These are phyloP conservation scores for Sebastes dallii DNA, from an alignment of 2,797 vertebrate species.

Conservation along the genomic window DNA sequence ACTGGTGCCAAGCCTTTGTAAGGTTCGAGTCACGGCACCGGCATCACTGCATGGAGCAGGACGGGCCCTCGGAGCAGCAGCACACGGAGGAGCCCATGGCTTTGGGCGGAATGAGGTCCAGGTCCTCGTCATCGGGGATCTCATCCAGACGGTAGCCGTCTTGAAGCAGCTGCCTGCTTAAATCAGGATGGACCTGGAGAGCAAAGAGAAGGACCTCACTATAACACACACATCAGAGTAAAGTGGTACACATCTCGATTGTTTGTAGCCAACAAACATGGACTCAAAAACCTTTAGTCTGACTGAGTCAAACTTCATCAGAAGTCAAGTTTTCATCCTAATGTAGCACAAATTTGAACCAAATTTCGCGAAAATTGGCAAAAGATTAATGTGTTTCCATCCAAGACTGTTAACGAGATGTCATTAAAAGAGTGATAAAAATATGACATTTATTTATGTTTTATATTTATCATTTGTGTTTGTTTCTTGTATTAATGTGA, in stretches of 20 bases:
- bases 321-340: neutral
- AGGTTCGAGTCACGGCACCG: neutral
- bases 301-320: neutral
- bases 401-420: no score
- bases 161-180: constrained; percentile 92
- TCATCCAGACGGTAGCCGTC: constrained; percentile 97
- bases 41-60: constrained; percentile 88
- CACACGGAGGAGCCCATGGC: constrained; percentile 87
- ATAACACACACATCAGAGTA: neutral
- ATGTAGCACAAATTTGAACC: neutral
- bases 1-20: constrained; percentile 12
- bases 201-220: neutral
- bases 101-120: constrained; percentile 97
- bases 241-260: neutral
- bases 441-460: no score
- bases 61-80: constrained; percentile 84
- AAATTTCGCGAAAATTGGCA: no score
- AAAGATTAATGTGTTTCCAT: no score
- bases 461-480: no score
- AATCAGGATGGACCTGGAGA: constrained; percentile 91
- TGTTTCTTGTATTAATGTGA: no score
- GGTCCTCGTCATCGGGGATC: constrained; percentile 95
- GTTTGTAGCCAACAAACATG: neutral
- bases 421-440: no score
- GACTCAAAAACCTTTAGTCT: neutral